Evolutionary conservation across 2,113 vertebrate species (phyloP).

Genomic region (Chlorodrepanis virens): DNA sequence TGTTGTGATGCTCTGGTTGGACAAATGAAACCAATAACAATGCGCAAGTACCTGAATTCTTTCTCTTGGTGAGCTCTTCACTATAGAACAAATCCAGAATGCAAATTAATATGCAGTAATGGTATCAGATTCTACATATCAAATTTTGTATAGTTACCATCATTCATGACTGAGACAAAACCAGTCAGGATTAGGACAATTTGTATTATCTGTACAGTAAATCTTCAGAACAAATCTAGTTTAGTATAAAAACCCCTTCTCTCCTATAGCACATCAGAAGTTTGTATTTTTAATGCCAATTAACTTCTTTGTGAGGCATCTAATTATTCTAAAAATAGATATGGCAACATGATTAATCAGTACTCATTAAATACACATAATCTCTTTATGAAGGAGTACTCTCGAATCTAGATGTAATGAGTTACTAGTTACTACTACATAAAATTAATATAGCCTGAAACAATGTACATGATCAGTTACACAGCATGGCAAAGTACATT

Average conservation of each 20-base stretch:
- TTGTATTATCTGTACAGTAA: not conserved
- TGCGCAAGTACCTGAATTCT: not conserved
- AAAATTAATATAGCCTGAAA: not conserved
- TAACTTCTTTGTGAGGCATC: not conserved
- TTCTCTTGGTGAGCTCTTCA: not conserved
- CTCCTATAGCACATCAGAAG: not conserved
- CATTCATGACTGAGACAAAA: not conserved
- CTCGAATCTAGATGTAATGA: not conserved
- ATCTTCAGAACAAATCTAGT: not conserved
- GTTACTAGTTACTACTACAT: not conserved
- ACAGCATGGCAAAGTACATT: not conserved
- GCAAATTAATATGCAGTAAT: not conserved
- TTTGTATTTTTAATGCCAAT: not conserved
- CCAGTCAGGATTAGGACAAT: not conserved
- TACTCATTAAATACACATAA: not conserved
- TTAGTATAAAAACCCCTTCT: not conserved
- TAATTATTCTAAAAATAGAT: conserved; percentile 3
- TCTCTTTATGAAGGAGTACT: not conserved
- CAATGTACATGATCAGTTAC: not conserved
- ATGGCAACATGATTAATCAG: not conserved
- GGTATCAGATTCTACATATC: not conserved
- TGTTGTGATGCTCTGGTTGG: not conserved
- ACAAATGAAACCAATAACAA: not conserved
- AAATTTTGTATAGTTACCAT: not conserved
- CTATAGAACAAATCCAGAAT: not conserved